Evolutionary conservation across 2,888 invertebrate genomes (phyloP), one percentile per base, ranked within the genome.

Genomic region (Leptopterna dolabrata): DNA sequence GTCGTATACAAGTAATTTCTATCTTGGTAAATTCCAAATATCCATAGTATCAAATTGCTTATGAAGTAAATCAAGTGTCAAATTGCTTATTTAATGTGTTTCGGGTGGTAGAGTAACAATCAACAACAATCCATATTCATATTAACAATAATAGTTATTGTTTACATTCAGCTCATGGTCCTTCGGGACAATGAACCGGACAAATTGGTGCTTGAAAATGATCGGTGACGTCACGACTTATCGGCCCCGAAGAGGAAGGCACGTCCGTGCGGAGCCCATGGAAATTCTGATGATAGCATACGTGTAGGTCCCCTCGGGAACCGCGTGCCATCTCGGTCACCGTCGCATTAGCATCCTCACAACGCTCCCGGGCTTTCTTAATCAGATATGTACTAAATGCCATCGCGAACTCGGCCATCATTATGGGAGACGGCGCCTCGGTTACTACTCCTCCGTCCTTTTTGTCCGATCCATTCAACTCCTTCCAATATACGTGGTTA

Each of bases 351-450:
- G 63, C 63, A 63, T 51, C 9, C 24, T 63, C 63, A 24, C n/a
- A 24, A 27, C 63, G 63, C 63, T 63, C 63, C 63, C 27, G 63
- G 63, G 43, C 83, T 70, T 87, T 88, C 88, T 84, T 87, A 88
- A 88, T 88, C 88, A 87, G 88, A 88, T 88, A 88, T 87, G 88
- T 87, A 83, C 87, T 88, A 88, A 88, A 88, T 88, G 88, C 88
- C 88, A 87, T 27, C 88, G 63, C 81, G 86, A 82, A 80, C 43
- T 71, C 55, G 55, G 82, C 63, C 45, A 63, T 63, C 63, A 63
- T 63, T 63, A 63, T 63, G 63, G 63, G 63, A 19, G 24, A 24
- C 71, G 71, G 63, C 87, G 63, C 63, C 63, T 24, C 63, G 19
- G 19, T 27, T 63, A 63, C 63, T 27, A 24, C 63, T 27, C 73